Conservation (phyloP, 2,113 vertebrate species). For the Sporophila hypoxantha region DNA sequence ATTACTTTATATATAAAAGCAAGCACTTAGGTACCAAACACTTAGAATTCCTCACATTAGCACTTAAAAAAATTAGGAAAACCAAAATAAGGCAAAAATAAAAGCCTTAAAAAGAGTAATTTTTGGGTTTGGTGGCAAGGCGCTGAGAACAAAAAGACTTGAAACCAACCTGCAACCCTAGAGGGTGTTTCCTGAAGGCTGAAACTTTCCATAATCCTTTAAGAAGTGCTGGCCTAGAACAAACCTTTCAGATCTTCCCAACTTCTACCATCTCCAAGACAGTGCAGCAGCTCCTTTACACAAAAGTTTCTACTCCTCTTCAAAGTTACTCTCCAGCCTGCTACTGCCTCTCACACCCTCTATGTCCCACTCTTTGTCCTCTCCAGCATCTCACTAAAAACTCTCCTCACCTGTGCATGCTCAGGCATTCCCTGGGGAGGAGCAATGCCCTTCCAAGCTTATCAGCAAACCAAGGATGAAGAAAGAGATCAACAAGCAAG, state of each 20-base stretch:
- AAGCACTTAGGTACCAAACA: neutral
- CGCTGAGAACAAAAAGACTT: neutral
- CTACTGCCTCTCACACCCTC: fast-evolving
- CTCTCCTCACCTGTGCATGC: neutral
- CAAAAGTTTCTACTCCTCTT: fast-evolving
- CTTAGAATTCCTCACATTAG: neutral
- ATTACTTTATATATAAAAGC: fast-evolving
- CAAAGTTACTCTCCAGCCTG: too few relatives aligned
- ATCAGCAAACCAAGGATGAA: fast-evolving
- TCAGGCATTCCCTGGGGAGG: neutral
- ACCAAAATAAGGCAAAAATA: neutral
- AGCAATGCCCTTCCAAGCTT: neutral
- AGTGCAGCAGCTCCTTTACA: neutral
- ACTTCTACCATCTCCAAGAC: neutral
- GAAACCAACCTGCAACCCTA: neutral
- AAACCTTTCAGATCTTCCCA: neutral
- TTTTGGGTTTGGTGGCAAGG: neutral
- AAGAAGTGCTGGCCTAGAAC: neutral
- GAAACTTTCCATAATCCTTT: neutral
- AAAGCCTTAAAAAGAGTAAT: neutral
- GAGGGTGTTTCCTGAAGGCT: neutral
- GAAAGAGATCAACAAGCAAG: neutral
- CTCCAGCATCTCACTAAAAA: neutral
- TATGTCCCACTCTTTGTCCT: fast-evolving
- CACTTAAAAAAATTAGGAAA: neutral